Evolutionary conservation across 2,797 vertebrate species (phyloP), one percentile per base, ranked within the genome.

Genomic region (Phataginus tetradactyla): DNA sequence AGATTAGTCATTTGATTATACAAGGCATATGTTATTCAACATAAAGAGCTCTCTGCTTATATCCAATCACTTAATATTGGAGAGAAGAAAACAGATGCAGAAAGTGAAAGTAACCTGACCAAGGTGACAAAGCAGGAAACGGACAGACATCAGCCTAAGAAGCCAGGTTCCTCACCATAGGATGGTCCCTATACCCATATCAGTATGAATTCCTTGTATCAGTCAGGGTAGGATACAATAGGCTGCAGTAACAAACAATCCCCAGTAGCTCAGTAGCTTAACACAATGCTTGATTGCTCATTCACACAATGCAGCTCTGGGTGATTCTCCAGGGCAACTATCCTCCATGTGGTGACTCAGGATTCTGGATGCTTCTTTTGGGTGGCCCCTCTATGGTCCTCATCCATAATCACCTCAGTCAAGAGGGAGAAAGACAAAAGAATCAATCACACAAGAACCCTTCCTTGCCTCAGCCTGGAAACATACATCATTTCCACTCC

Each of bases 261-360:
- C 69, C 27, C 42, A 15, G 5, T 0, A 15, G 29, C 64, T 63
- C 42, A 37, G 64, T 17, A 17, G 21, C 64, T 84, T 45, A 32
- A 21, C 27, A 27, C n/a, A 77, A 45, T 64, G 25, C 12, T 12
- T 5, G 21, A 23, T 51, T 18, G 34, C 4, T 14, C 9, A 6
- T 49, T n/a, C 34, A 9, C 57, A n/a, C 34, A 0, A 0, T 1
- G 17, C 2, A 25, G 37, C 2, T 55, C 69, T 45, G 55, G 55
- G 23, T 2, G 15, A 18, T 45, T 37, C 79, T 80, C 72, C 32
- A 13, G 20, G 20, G 11, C 20, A 49, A 74, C 68, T 14, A 0
- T 25, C 15, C 59, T n/a, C 59, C 39, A 2, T 1, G 20, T 9
- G 14, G n/a, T 45, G 51, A 68, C 20, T 32, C 3, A 2, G 49